Conservation (phyloP, 2,888 invertebrate genomes). For the Dendrolimus houi region DNA sequence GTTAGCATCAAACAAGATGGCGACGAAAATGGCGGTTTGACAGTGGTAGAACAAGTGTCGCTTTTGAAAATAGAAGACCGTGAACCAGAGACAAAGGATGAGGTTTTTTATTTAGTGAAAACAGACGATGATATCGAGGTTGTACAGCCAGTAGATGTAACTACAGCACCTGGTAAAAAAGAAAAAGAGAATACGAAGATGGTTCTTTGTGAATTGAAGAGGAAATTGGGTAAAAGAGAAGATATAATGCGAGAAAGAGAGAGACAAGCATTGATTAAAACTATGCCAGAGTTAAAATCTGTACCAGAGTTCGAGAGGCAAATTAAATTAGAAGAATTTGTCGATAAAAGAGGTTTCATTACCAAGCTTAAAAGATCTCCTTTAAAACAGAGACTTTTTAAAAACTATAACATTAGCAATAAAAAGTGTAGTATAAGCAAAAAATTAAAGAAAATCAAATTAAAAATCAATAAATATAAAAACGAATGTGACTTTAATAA, state of each 20-base stretch:
- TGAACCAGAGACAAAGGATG: slow-evolving; percentile 53
- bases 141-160: slow-evolving; percentile 35
- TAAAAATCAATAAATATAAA: slow-evolving; percentile 28
- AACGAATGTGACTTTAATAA: slow-evolving; percentile 31
- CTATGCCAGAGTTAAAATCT: slow-evolving; percentile 57
- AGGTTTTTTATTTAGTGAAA: slow-evolving; percentile 64
- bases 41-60: slow-evolving; percentile 21
- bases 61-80: slow-evolving; percentile 50
- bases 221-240: slow-evolving; percentile 61
- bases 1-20: slow-evolving; percentile 16
- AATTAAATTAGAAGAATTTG: slow-evolving; percentile 42
- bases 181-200: slow-evolving; percentile 55
- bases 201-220: slow-evolving; percentile 55
- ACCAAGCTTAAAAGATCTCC: slow-evolving; percentile 30
- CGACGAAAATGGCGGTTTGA: slow-evolving; percentile 18
- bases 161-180: slow-evolving; percentile 52
- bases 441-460: slow-evolving; percentile 29
- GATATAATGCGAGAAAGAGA: slow-evolving; percentile 68
- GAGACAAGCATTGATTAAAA: slow-evolving; percentile 59
- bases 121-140: slow-evolving; percentile 47
- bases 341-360: slow-evolving; percentile 44
- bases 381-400: slow-evolving; percentile 22
- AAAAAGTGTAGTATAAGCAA: slow-evolving; percentile 14
- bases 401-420: slow-evolving; percentile 23
- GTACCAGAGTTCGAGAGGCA: slow-evolving; percentile 66